Base-by-base conservation (phyloP, 2,797 vertebrate genomes). In the Apodemus agrarius region DNA sequence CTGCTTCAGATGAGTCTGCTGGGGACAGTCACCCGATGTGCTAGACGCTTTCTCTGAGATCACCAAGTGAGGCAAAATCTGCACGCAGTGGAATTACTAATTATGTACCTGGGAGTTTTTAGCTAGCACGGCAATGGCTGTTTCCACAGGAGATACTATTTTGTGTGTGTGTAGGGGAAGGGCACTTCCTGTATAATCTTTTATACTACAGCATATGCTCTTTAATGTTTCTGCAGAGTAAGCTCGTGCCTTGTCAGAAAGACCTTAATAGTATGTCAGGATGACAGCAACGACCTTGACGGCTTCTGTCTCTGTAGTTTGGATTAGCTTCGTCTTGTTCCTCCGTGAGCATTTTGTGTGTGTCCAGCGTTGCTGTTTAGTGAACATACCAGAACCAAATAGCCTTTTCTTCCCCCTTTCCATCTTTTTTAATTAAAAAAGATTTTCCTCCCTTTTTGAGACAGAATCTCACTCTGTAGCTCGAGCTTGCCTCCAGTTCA, bases 41-140 rank as follows among this genome's bases (percentile, higher is more conserved):
- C 76, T n/a, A 86, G 37, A 94, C 57, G 10, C 24, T 89, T 83
- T 89, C 40, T 26, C 82, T 78, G 63, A 95, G 63, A 81, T 75
- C 1, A 26, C 6, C 63, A n/a, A 49, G 6, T 69, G 67, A 52
- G 37, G 37, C n/a, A 92, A 90, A 40, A 57, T 17, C 72, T 43
- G 61, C 43, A 9, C 81, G 43, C 93, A 93, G 84, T 34, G 22
- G 11, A 86, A 63, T 91, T 81, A 61, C 72, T 74, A 14, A 87
- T 17, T 31, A 6, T 69, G 9, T 80, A 6, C 19, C 0, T 61
- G 9, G 46, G 29, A 19, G 14, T 89, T 69, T 79, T 65, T 19
- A 26, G 46, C 12, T 34, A 29, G 49, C 17, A 6, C 26, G 43
- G 63, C 4, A 52, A 61, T 17, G 0, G 40, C 3, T n/a, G 43